Conservation (phyloP, 1,140 invertebrate species). For the Anastrepha ludens region DNA sequence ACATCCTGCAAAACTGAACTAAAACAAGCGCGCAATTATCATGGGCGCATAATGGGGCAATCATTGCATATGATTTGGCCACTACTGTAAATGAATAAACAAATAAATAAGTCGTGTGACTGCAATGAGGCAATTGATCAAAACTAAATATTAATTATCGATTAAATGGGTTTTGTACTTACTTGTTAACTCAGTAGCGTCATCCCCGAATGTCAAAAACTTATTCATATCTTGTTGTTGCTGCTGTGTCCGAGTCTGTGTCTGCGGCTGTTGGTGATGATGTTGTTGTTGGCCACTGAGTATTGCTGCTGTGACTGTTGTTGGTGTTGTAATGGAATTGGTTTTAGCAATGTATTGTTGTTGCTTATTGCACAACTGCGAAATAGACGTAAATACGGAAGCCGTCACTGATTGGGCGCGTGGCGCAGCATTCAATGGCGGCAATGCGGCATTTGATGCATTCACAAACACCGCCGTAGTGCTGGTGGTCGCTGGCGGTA, state of each 20-base stretch:
- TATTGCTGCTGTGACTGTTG: constrained; percentile 67
- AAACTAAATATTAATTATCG: too few species aligned
- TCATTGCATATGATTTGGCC: neutral
- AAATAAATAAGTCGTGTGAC: too few species aligned
- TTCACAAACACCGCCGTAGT: constrained; percentile 36
- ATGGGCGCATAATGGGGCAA: too few species aligned
- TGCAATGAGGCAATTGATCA: too few species aligned
- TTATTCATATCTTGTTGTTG: constrained; percentile 87
- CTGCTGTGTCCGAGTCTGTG: constrained; percentile 58
- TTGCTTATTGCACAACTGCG: constrained; percentile 57
- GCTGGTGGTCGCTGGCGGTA: constrained; percentile 37
- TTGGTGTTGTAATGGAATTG: constrained; percentile 54
- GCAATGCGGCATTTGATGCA: constrained; percentile 53
- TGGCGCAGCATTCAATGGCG: constrained; percentile 54
- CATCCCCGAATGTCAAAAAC: constrained; percentile 90
- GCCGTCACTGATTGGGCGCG: constrained; percentile 59
- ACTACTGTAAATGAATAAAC: constrained; percentile 2
- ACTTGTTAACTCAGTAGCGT: constrained; percentile 89
- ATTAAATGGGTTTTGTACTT: constrained; percentile 74
- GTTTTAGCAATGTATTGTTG: constrained; percentile 54
- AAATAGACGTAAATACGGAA: constrained; percentile 61
- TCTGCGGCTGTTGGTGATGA: constrained; percentile 7
- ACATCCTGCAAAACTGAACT: too few species aligned
- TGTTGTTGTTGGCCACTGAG: constrained; percentile 57
- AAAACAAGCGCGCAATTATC: too few species aligned